A percentile compares a stretch with the other conserved stretches of the same genome.
These are phyloP conservation scores for Heliconius aoede DNA, from an alignment of 2,888 invertebrate genomes.

Conservation along the genomic window DNA sequence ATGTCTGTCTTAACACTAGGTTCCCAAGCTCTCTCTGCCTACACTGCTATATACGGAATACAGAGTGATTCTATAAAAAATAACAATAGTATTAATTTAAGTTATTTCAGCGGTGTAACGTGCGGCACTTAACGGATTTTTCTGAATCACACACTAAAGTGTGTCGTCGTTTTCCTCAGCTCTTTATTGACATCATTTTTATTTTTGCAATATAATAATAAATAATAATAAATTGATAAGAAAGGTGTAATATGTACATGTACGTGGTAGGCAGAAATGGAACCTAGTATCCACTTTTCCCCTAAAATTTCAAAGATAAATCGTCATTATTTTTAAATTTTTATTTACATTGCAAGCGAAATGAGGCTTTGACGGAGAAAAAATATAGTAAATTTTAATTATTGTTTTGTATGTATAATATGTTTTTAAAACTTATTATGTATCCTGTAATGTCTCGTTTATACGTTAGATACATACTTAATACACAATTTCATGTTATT, in stretches of 20 bases:
- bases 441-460: too few relatives aligned
- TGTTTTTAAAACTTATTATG: too few relatives aligned
- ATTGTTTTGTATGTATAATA: too few relatives aligned
- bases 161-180: constrained; percentile 60
- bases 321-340: not conserved
- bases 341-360: too few relatives aligned
- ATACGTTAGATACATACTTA: too few relatives aligned
- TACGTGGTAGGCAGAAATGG: not conserved
- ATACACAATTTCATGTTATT: too few relatives aligned
- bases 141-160: constrained; percentile 69
- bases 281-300: not conserved
- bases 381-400: too few relatives aligned
- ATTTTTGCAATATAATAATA: constrained; percentile 31
- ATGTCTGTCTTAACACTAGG: not conserved
- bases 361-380: too few relatives aligned
- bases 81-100: not conserved
- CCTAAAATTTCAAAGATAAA: too few relatives aligned
- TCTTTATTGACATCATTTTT: constrained; percentile 46
- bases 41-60: not conserved
- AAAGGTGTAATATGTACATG: not conserved
- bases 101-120: constrained; percentile 55
- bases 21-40: not conserved
- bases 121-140: constrained; percentile 61
- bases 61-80: not conserved
- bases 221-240: constrained; percentile 23